Conservation (phyloP, 2,113 vertebrate genomes). For the Zosterops hypoxanthus region DNA sequence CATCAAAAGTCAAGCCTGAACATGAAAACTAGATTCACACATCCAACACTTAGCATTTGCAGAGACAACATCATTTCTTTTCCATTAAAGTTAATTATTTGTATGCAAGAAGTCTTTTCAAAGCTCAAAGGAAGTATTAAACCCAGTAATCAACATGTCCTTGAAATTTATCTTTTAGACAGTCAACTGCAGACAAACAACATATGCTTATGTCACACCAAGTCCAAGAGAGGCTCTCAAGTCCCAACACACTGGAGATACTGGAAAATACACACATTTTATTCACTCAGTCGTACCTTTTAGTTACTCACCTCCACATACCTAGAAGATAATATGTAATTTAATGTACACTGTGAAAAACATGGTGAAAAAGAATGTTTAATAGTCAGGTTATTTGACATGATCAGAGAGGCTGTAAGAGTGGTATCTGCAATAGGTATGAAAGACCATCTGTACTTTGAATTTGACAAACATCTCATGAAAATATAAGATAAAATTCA, state of each 20-base stretch:
- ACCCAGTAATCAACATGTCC: neutral
- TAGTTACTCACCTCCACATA: neutral
- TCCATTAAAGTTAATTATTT: conserved; percentile 42
- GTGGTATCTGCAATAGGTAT: neutral
- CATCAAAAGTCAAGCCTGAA: conserved; percentile 40
- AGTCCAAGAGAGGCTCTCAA: neutral
- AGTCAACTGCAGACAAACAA: neutral
- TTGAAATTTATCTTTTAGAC: neutral
- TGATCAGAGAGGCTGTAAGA: neutral
- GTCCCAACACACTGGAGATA: neutral
- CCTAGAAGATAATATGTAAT: neutral
- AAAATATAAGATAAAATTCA: neutral
- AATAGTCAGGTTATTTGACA: neutral
- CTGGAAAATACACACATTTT: neutral
- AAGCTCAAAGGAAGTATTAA: conserved; percentile 6
- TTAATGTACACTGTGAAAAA: neutral
- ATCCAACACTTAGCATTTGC: conserved; percentile 39
- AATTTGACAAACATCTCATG: neutral
- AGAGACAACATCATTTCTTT: conserved; percentile 13
- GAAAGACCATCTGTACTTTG: neutral
- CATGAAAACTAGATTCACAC: conserved; percentile 39
- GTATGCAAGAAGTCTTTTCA: neutral
- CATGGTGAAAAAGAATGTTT: neutral
- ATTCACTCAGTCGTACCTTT: neutral
- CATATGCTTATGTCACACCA: neutral